Evolutionary conservation across 2,888 invertebrate species (phyloP), one percentile per base, ranked within the genome.

Genomic region (Cheilosia scutellata): DNA sequence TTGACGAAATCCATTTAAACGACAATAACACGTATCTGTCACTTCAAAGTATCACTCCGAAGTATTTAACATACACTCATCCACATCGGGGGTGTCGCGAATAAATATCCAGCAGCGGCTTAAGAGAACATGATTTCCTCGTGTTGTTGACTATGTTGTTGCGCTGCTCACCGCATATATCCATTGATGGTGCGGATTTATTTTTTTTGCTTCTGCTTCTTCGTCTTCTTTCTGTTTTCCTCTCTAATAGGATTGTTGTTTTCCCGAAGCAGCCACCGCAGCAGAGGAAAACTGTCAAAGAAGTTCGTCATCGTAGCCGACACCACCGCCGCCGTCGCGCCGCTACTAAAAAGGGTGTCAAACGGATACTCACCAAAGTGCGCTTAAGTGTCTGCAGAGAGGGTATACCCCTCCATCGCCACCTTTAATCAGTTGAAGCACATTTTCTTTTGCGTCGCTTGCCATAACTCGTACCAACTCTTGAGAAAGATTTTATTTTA

Each of bases 291-390:
- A 72, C 71, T 72, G 72, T 66, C 51, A 79, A 79, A 72, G 78
- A 71, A 72, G 58, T 72, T 63, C 57, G 53, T 60, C 57, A 58
- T 49, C 6, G 44, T 37, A 51, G 31, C 53, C 25, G 65, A n/a
- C n/a, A n/a, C n/a, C n/a, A n/a, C 42, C 40, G 60, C 58, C 33
- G 53, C 53, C 47, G 42, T 55, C 58, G 62, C 20, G 16, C 20
- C 25, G 33, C 31, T 31, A 77, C 63, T 20, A 83, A 72, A 86
- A 79, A 86, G 86, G 86, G 86, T 86, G 86, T 86, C 86, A 86
- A 86, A 80, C 82, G 86, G 80, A 86, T 86, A 86, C 86, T 80
- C 86, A 63, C 80, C 82, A 86, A 86, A 86, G 86, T 86, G 86
- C 86, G 80, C 72, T 86, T 63, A 86, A 86, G 86, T 86, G 33